Base-by-base conservation (phyloP, 2,888 invertebrate genomes). In the Celastrina argiolus region DNA sequence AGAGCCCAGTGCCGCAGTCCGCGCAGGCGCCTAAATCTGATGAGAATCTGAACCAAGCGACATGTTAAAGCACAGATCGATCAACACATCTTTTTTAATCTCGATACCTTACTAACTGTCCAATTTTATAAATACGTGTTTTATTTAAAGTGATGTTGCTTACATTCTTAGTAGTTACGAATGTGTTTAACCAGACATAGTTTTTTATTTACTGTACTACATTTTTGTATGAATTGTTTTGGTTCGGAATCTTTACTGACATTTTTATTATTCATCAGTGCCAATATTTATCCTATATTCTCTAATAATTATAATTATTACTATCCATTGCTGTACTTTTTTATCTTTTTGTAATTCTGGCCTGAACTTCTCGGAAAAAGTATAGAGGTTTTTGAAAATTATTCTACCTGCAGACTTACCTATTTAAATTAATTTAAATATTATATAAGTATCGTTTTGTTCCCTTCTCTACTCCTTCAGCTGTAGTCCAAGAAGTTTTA, bases 1-100 rank as follows among this genome's bases (percentile, higher is more conserved):
- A 95, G 95, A 95, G 94, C 90, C 95, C 95, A 78, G 88, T 94
- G 81, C 95, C 94, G 81, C 92, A 91, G 76, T 84, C 85, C 77
- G 84, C 86, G 82, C 92, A 90, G 82, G 88, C 88, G 79, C 93
- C 93, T 81, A 93, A 94, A 78, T 93, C 94, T 76, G 95, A 95
- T 82, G 95, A 94, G 84, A 95, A 95, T 91, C 92, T 95, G 88
- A 95, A 95, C 88, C 93, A 94, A 80, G 93, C 94, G 80, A 92
- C 93, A 81, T 92, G 88, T 88, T 92, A 92, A 85, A 78, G 6
- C 75, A 66, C 69, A 70, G 69, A 66, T 45, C 22, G 16, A 41
- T 42, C n/a, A 14, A n/a, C 16, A 42, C 28, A 58, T 58, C 41
- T 58, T 56, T 58, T 58, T 59, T 59, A 42, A 58, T 59, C 41